phyloP scores from a whole-genome alignment of 2,888 invertebrate genomes.

The Trachelus troglodyta region DNA sequence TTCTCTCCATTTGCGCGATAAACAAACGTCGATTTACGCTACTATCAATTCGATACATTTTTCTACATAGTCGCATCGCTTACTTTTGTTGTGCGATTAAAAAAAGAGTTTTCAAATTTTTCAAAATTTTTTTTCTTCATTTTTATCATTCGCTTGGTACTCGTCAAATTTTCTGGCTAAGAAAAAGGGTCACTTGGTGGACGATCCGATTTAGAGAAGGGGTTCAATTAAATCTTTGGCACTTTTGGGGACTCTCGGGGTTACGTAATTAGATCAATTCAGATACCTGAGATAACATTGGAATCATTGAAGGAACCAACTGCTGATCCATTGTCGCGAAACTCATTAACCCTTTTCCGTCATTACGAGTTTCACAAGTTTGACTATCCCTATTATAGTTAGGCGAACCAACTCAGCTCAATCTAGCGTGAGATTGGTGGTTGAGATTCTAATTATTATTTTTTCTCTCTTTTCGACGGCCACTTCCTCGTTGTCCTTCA shows the following conservation, averaged over 20 bases:
- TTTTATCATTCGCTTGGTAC: background rate
- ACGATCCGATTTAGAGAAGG: background rate
- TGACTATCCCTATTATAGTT: background rate
- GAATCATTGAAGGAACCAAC: background rate
- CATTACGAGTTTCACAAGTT: background rate
- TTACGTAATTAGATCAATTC: background rate
- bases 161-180: background rate
- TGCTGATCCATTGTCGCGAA: background rate
- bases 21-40: background rate
- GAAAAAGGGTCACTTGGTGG: background rate
- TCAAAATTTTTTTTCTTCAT: too few species aligned
- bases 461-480: background rate
- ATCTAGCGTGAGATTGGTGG: background rate
- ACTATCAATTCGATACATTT: background rate
- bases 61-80: background rate
- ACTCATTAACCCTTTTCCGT: slow-evolving; percentile 3
- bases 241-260: background rate
- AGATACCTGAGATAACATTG: background rate
- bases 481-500: background rate
- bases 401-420: background rate
- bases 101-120: too few species aligned
- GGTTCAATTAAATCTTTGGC: background rate
- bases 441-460: background rate
- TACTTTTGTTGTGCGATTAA: too few species aligned
- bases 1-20: background rate